phyloP scores from a whole-genome alignment of 2,888 invertebrate species.

The Drosophila nr. medialis region DNA sequence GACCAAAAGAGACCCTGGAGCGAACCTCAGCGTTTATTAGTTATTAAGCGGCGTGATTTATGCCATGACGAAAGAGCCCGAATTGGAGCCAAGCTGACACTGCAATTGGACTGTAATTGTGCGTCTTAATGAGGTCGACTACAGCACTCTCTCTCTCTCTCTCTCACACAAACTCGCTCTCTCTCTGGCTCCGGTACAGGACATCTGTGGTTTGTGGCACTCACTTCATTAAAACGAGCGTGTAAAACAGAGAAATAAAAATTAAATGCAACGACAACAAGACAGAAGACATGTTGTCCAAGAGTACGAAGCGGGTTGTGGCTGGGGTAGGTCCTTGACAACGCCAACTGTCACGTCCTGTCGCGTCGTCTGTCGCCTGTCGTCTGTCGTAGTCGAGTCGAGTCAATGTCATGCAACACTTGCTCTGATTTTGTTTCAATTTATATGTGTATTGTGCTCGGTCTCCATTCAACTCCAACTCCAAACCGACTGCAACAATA shows the following conservation, averaged over 20 bases:
- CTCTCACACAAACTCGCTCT: background rate
- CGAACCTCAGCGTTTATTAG: slow-evolving; percentile 66
- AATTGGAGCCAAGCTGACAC: slow-evolving; percentile 36
- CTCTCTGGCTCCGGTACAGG: slow-evolving; percentile 22
- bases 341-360: slow-evolving; percentile 34
- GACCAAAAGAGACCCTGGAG: slow-evolving; percentile 15
- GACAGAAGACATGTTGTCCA: slow-evolving; percentile 30
- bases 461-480: background rate
- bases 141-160: background rate
- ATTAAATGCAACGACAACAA: slow-evolving; percentile 45
- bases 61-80: slow-evolving; percentile 31
- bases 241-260: slow-evolving; percentile 46
- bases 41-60: slow-evolving; percentile 76
- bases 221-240: slow-evolving; percentile 55
- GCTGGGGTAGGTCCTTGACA: slow-evolving; percentile 36
- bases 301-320: background rate
- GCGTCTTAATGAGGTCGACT: slow-evolving; percentile 64
- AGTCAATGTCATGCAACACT: slow-evolving; percentile 35
- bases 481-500: slow-evolving; percentile 45
- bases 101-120: slow-evolving; percentile 56
- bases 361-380: background rate
- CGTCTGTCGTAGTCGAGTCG: slow-evolving; percentile 9
- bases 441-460: slow-evolving; percentile 11
- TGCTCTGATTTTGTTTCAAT: slow-evolving; percentile 43
- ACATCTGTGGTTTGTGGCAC: slow-evolving; percentile 49